These are phyloP conservation scores for Pempheris klunzingeri DNA, from an alignment of 2,797 vertebrate species.

Conservation along the genomic window DNA sequence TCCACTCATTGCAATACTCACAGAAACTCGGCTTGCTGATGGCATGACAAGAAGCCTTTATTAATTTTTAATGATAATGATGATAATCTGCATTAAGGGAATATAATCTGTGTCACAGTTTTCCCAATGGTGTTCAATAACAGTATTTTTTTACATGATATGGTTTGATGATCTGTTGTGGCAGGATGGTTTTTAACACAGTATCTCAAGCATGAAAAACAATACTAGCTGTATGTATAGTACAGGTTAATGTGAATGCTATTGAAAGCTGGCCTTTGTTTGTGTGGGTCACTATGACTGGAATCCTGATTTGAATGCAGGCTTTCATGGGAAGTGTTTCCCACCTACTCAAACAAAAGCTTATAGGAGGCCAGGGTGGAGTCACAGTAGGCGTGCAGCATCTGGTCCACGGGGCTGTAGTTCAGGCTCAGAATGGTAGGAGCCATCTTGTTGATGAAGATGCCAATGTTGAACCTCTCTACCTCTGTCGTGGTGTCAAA, in stretches of 20 bases:
- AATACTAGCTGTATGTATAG: neutral
- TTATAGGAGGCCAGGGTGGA: slow-evolving; percentile 75
- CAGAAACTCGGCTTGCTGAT: neutral
- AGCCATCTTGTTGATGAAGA: slow-evolving; percentile 78
- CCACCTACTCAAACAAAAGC: slow-evolving; percentile 56
- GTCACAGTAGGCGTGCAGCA: slow-evolving; percentile 75
- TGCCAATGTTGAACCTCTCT: slow-evolving; percentile 76
- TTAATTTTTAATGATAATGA: too few relatives aligned
- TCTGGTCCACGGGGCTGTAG: slow-evolving; percentile 78
- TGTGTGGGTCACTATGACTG: neutral
- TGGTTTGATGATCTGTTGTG: too few relatives aligned
- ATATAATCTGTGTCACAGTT: too few relatives aligned
- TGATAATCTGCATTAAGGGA: too few relatives aligned
- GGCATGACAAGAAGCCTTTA: too few relatives aligned
- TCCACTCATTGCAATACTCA: neutral
- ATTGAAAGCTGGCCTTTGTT: neutral
- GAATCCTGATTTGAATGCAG: neutral
- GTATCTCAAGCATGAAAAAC: neutral
- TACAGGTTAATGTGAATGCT: too few relatives aligned
- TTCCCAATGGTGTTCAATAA: too few relatives aligned
- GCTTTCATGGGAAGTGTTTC: neutral
- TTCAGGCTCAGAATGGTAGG: slow-evolving; percentile 77
- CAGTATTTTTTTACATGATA: too few relatives aligned
- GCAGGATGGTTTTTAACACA: neutral
- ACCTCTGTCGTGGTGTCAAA: slow-evolving; percentile 74